Conservation (phyloP, 2,888 invertebrate genomes). For the Pasiphila rectangulata region DNA sequence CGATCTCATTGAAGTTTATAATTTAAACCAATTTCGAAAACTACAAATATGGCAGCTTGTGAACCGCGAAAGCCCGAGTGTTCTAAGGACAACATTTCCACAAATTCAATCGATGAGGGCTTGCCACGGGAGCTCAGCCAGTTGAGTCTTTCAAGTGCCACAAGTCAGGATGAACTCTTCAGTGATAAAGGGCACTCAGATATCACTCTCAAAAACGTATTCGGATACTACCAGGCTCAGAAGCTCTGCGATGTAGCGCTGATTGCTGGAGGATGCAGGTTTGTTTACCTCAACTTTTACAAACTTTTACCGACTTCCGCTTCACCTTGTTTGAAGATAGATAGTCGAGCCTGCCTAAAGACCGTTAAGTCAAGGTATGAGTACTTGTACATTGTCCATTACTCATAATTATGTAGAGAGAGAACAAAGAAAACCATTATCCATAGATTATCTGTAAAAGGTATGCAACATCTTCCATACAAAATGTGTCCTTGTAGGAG, state of each 20-base stretch:
- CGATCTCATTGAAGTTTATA: background rate
- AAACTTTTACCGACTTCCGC: background rate
- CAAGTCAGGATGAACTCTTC: slow-evolving; percentile 89
- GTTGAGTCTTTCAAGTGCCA: slow-evolving; percentile 83
- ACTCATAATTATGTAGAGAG: too few relatives aligned
- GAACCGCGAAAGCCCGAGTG: slow-evolving; percentile 65
- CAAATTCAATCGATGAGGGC: slow-evolving; percentile 77
- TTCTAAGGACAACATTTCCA: slow-evolving; percentile 74
- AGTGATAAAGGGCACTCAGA: slow-evolving; percentile 90
- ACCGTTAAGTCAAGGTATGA: background rate
- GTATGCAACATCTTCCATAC: slow-evolving; percentile 15
- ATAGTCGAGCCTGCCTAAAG: background rate
- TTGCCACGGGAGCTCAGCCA: slow-evolving; percentile 85
- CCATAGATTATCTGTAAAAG: background rate
- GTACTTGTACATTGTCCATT: too few relatives aligned
- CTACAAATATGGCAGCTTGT: slow-evolving; percentile 62
- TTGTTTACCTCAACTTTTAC: slow-evolving; percentile 35
- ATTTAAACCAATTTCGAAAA: background rate
- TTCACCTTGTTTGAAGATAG: background rate
- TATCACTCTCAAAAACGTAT: slow-evolving; percentile 89
- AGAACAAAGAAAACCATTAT: slow-evolving; percentile 9
- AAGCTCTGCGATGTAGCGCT: slow-evolving; percentile 94
- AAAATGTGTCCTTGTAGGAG: slow-evolving; percentile 24
- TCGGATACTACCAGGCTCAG: slow-evolving; percentile 88
- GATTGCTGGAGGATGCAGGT: slow-evolving; percentile 88